Base-by-base conservation (phyloP, 30 jellyfish, hydroid and myxozoan species). In the Clytia hemisphaerica region DNA sequence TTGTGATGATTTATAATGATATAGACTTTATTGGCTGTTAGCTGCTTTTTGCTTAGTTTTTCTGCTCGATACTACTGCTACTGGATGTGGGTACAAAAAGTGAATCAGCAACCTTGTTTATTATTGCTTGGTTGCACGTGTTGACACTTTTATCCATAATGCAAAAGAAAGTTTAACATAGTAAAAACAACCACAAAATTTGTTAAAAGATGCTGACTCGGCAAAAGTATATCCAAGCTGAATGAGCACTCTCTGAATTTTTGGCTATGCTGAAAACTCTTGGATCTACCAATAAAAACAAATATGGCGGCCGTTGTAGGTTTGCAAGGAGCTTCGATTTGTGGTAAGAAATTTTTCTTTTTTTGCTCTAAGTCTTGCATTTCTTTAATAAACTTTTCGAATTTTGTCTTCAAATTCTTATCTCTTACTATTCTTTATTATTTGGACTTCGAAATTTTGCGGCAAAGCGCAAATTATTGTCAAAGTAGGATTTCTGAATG, bases 231-330 rank as follows among this genome's bases (percentile, higher is more conserved):
- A 46, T 4, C 60, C 60, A 2, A 9, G 53, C 53, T 2, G 60
- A 27, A 2, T 9, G 2, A 46, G 10, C 19, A 2, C 60, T 46
- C 60, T 46, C 3, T 46, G 60, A n/a, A n/a, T 46, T 9, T 2
- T 2, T 30, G 30, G 19, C 30, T 2, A 46, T n/a, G 30, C 10
- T 46, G 60, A 46, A 9, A 30, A 2, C 19, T 46, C 60, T 4
- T 3, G 60, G 24, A 46, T 46, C 24, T 3, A 4, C 10, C 24
- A 46, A 46, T n/a, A 46, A 57, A 28, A 57, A 57, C 70, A 57
- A 57, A 26, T 22, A 57, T 57, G 70, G 70, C 70, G 15, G 70
- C 70, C 14, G 70, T 57, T 1, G 45, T 45, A 57, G 70, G 30
- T 2, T 33, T 57, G 44, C 15, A 38, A n/a, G 44, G 70, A n/a